These are phyloP conservation scores for Phyllotis vaccarum DNA, from an alignment of 2,797 vertebrate species.

Conservation along the genomic window DNA sequence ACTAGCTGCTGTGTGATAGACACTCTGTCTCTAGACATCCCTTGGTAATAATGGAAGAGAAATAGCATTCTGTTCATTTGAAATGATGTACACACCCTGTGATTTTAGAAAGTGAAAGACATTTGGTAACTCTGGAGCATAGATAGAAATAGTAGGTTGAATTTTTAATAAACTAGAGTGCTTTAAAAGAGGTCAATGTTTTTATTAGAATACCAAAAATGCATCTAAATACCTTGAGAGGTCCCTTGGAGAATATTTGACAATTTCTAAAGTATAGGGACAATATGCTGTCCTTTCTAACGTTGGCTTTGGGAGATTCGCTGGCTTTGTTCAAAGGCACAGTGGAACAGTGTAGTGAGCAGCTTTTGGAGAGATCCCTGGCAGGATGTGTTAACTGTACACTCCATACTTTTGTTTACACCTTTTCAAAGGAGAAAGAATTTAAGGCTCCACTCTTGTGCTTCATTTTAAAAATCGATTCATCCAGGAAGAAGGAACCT, in stretches of 20 bases:
- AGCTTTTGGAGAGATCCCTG: background rate
- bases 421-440: background rate
- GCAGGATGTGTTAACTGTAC: background rate
- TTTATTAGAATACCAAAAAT: background rate
- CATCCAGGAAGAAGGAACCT: background rate
- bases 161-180: conserved; percentile 40
- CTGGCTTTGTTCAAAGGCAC: background rate
- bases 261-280: background rate
- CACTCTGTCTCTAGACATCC: background rate
- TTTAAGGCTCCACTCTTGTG: background rate
- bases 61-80: background rate
- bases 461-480: background rate
- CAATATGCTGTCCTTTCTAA: background rate
- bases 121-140: conserved; percentile 13
- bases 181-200: background rate
- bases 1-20: background rate
- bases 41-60: background rate
- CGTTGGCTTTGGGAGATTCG: background rate
- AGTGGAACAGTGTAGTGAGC: background rate
- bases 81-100: background rate
- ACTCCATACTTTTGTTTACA: background rate
- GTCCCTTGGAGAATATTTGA: conserved; percentile 46
- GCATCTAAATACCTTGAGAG: conserved; percentile 56
- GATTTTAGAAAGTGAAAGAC: conserved; percentile 40
- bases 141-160: background rate